Conservation (phyloP, 2,888 invertebrate species). For the Palloptera scutellata region DNA sequence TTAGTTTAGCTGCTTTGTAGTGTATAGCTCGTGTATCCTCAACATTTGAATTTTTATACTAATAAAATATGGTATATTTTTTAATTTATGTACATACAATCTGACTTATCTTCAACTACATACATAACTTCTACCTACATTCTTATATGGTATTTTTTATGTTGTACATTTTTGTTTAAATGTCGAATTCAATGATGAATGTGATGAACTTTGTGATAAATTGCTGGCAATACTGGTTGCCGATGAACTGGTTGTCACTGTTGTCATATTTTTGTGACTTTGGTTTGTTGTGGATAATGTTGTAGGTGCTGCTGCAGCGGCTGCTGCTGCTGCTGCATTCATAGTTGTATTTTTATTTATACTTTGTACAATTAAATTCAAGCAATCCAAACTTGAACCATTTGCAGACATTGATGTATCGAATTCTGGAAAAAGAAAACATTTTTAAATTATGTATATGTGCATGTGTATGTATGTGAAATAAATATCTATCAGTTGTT, state of each 20-base stretch:
- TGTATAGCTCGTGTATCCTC: too few relatives aligned
- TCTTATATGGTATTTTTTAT: constrained; percentile 30
- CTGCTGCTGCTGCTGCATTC: constrained; percentile 20
- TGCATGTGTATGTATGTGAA: neutral
- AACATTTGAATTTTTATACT: too few relatives aligned
- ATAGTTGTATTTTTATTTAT: constrained; percentile 64
- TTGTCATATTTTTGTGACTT: constrained; percentile 33
- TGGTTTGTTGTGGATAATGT: constrained; percentile 17
- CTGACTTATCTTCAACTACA: too few relatives aligned
- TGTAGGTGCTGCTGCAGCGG: constrained; percentile 20
- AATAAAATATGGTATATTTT: too few relatives aligned
- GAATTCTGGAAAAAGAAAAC: constrained; percentile 62
- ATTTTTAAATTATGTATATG: neutral
- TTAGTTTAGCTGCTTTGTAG: too few relatives aligned
- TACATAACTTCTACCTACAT: neutral
- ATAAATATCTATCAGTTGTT: constrained; percentile 12
- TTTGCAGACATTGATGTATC: constrained; percentile 61
- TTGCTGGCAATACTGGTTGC: constrained; percentile 30
- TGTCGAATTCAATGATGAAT: constrained; percentile 54
- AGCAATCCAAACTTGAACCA: constrained; percentile 72
- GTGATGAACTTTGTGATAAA: constrained; percentile 39
- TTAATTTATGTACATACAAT: too few relatives aligned
- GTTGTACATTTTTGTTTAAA: constrained; percentile 62
- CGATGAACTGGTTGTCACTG: constrained; percentile 28
- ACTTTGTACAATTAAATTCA: constrained; percentile 77